Evolutionary conservation across 2,113 vertebrate species (phyloP), one percentile per base, ranked within the genome.

Genomic region (Glaucidium brasilianum): DNA sequence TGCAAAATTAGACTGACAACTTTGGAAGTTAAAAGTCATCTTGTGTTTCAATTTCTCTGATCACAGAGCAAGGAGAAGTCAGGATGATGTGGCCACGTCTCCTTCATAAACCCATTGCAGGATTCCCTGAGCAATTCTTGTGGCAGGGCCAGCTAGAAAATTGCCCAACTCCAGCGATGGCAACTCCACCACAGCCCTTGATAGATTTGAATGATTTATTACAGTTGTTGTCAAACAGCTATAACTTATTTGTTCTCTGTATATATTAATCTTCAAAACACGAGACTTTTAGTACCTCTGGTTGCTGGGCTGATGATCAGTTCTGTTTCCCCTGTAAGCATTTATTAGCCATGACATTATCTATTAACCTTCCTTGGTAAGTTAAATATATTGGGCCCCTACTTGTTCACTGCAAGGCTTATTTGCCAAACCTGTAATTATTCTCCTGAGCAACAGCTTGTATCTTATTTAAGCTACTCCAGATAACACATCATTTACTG

Each of bases 181-280:
- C 75, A 20, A 45, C 29, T 63, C 35, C 16, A 76, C 5, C 23
- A 49, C 50, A 76, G 39, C 10, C 25, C 30, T 27, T 47, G 35
- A 35, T 1, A 67, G 26, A 60, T 71, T 84, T 82, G 26, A 75
- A 62, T 22, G 32, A 47, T 88, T 67, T 62, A 67, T 39, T 82
- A 62, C 0, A 0, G 22, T 77, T 1, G 0, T 15, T 90, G 50
- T 53, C 45, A 58, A 85, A 88, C 18, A 85, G 41, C 5, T 52
- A 10, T 3, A 83, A 21, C 14, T 84, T 62, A 58, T 53, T 72
- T 62, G 9, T 76, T 30, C 34, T 60, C 39, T 41, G 4, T 39
- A 77, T 17, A 18, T 23, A n/a, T 56, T 75, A 26, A 75, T 67
- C 74, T 78, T 81, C n/a, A 64, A 73, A 85, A 58, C 53, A 83